These are phyloP conservation scores for Probosciger aterrimus DNA, from an alignment of 2,113 vertebrate species.

Conservation along the genomic window DNA sequence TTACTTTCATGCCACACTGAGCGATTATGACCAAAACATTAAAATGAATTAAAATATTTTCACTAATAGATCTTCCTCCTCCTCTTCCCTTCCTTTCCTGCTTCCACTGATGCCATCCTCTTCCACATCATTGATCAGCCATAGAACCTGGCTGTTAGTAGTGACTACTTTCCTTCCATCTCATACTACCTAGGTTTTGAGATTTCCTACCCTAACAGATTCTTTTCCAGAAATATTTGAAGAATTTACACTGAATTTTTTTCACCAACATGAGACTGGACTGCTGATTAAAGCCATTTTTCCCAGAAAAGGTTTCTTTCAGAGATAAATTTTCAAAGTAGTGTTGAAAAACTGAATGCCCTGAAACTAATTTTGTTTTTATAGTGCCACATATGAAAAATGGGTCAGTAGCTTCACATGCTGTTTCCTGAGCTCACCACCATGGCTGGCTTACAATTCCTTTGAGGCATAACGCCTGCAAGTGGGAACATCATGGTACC, in stretches of 20 bases:
- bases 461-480: background rate
- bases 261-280: background rate
- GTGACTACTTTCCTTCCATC: background rate
- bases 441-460: background rate
- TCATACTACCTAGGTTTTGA: background rate
- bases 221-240: background rate
- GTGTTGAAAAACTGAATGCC: background rate
- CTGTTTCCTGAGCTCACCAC: background rate
- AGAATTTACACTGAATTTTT: background rate
- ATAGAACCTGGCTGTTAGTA: background rate
- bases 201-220: background rate
- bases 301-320: background rate
- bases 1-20: background rate
- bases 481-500: background rate
- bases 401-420: background rate
- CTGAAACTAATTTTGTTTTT: background rate
- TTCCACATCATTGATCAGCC: background rate
- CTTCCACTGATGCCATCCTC: background rate
- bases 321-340: background rate
- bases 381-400: background rate
- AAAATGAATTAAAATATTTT: background rate
- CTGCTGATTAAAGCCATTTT: background rate
- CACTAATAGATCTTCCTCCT: background rate
- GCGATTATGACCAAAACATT: background rate
- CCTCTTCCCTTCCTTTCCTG: background rate